These are phyloP conservation scores for Lissonota sp. DNA, from an alignment of 2,888 invertebrate genomes.

Conservation along the genomic window DNA sequence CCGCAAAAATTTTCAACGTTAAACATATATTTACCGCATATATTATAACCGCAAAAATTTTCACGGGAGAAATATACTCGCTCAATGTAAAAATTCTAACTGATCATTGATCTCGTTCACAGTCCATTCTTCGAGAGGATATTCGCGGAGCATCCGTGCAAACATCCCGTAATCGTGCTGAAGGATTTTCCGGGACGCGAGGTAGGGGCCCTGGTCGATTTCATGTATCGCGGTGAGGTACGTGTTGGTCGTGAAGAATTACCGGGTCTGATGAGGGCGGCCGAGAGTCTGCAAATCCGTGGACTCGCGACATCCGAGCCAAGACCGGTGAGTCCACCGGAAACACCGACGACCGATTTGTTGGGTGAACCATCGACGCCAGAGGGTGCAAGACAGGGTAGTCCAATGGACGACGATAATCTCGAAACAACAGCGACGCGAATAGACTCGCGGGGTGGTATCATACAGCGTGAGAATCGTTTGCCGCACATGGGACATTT, in stretches of 20 bases:
- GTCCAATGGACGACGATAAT: conserved; percentile 76
- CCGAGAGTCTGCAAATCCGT: conserved; percentile 93
- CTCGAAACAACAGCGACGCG: conserved; percentile 81
- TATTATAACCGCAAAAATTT: too few relatives aligned
- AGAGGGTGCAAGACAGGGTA: conserved; percentile 80
- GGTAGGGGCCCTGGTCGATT: conserved; percentile 95
- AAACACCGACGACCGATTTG: conserved; percentile 82
- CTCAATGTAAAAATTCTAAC: too few relatives aligned
- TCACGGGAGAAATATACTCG: too few relatives aligned
- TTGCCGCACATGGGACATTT: conserved; percentile 83
- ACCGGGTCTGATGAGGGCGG: conserved; percentile 93
- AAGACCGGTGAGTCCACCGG: conserved; percentile 84
- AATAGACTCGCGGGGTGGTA: conserved; percentile 64
- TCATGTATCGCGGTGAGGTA: conserved; percentile 97
- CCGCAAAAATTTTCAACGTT: too few relatives aligned
- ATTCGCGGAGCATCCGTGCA: conserved; percentile 96
- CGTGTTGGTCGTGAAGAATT: conserved; percentile 94
- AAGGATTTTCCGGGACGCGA: conserved; percentile 96
- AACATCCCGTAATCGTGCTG: conserved; percentile 96
- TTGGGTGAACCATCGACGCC: conserved; percentile 86
- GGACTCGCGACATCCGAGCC: conserved; percentile 88
- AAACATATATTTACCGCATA: too few relatives aligned
- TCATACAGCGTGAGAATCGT: conserved; percentile 73
- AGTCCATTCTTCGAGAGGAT: conserved; percentile 95
- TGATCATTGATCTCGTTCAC: conserved; percentile 80